These are phyloP conservation scores for Megaustenia siamemsis DNA, from an alignment of 2,888 invertebrate species.

Conservation along the genomic window DNA sequence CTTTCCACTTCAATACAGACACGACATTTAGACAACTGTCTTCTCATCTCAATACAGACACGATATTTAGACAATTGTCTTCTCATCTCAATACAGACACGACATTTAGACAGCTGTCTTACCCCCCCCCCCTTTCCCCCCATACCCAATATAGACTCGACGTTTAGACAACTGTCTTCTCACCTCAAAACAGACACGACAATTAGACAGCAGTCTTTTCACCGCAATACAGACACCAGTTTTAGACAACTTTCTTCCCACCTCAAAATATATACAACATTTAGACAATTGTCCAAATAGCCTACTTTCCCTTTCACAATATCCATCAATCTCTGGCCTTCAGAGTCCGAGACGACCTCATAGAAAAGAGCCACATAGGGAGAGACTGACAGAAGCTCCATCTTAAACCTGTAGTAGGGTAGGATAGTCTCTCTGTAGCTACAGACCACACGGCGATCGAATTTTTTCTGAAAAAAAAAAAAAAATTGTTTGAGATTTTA, in stretches of 20 bases:
- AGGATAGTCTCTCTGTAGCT: background rate
- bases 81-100: too few species aligned
- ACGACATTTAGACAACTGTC: too few species aligned
- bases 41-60: too few species aligned
- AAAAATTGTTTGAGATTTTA: too few species aligned
- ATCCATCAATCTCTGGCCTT: background rate
- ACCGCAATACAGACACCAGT: background rate
- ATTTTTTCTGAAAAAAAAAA: slow-evolving; percentile 21
- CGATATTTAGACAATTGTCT: too few species aligned
- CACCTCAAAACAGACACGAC: background rate
- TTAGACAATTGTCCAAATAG: background rate
- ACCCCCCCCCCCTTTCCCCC: too few species aligned
- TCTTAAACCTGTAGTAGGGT: slow-evolving; percentile 30
- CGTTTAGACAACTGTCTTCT: background rate
- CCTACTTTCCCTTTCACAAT: background rate
- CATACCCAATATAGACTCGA: background rate
- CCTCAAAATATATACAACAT: background rate
- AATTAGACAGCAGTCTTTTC: background rate
- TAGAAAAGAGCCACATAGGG: slow-evolving; percentile 42
- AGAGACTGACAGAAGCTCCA: slow-evolving; percentile 20
- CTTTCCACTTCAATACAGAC: too few species aligned
- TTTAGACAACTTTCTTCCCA: background rate
- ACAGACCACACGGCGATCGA: slow-evolving; percentile 10
- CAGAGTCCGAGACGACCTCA: slow-evolving; percentile 24
- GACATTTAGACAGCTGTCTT: too few species aligned